Evolutionary conservation across 2,888 invertebrate species (phyloP).

Genomic region (Harmothoe impar): DNA sequence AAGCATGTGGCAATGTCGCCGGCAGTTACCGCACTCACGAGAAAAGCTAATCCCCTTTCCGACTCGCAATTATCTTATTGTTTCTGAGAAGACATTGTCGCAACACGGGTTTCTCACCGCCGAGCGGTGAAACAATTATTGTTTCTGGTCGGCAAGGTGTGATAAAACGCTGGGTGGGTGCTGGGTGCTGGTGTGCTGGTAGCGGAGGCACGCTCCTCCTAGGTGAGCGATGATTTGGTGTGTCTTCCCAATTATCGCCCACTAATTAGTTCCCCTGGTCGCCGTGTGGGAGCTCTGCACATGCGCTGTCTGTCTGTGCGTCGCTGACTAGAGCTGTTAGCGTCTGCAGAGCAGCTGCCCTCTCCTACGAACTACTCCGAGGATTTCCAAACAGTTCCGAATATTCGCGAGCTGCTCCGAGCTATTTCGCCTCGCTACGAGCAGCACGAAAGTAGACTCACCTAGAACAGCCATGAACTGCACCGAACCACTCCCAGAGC

Average conservation of each 20-base stretch:
- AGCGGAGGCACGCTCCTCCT: neutral
- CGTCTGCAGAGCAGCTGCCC: neutral
- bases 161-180: neutral
- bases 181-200: constrained; percentile 3
- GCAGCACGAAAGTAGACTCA: neutral
- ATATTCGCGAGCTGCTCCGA: too few relatives aligned
- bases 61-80: constrained; percentile 30
- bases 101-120: constrained; percentile 18
- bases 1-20: too few relatives aligned
- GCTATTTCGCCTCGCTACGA: too few relatives aligned
- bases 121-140: constrained; percentile 47
- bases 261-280: constrained; percentile 42
- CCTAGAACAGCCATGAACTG: neutral
- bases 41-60: neutral
- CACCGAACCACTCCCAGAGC: neutral
- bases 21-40: too few relatives aligned
- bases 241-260: constrained; percentile 57
- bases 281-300: neutral
- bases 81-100: constrained; percentile 6
- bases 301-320: neutral
- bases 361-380: neutral
- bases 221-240: constrained; percentile 59
- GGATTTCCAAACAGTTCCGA: too few relatives aligned
- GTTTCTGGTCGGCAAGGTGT: constrained; percentile 7
- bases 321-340: neutral